Conservation (phyloP, 1,140 invertebrate species). For the Diprion similis region DNA sequence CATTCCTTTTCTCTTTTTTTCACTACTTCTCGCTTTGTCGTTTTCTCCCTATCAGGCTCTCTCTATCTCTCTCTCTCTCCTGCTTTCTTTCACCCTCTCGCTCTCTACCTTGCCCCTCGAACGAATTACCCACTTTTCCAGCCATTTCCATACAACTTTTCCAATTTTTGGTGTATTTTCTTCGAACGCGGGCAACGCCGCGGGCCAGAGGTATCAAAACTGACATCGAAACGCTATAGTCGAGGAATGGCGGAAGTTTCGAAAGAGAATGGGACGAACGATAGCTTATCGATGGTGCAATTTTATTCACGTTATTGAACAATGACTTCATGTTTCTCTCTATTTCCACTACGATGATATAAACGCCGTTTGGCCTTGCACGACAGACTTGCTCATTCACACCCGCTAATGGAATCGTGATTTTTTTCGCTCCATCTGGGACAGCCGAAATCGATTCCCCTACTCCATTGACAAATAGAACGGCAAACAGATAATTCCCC, state of each 20-base stretch:
- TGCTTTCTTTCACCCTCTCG: constrained; percentile 13
- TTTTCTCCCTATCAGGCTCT: not conserved
- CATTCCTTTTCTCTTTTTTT: too few relatives aligned
- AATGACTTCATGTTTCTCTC: too few relatives aligned
- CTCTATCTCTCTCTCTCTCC: constrained; percentile 14
- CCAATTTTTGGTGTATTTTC: constrained; percentile 6
- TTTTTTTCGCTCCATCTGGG: too few relatives aligned
- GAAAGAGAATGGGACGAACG: not conserved
- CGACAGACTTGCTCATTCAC: too few relatives aligned
- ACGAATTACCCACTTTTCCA: constrained; percentile 37
- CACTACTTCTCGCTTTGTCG: too few relatives aligned
- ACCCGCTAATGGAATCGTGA: too few relatives aligned
- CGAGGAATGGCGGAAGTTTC: constrained; percentile 13
- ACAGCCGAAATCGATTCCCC: too few relatives aligned
- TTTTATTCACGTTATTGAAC: too few relatives aligned
- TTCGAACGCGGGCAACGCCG: constrained; percentile 47
- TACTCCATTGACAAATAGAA: too few relatives aligned
- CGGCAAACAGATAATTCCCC: not conserved
- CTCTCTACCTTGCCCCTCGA: constrained; percentile 36
- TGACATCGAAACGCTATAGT: constrained; percentile 9
- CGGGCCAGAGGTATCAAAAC: constrained; percentile 15
- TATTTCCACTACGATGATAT: too few relatives aligned
- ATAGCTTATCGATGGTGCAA: too few relatives aligned
- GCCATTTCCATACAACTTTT: constrained; percentile 7
- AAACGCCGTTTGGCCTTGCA: too few relatives aligned